Conservation (phyloP, 2,797 vertebrate species). For the Anguilla megastoma region DNA sequence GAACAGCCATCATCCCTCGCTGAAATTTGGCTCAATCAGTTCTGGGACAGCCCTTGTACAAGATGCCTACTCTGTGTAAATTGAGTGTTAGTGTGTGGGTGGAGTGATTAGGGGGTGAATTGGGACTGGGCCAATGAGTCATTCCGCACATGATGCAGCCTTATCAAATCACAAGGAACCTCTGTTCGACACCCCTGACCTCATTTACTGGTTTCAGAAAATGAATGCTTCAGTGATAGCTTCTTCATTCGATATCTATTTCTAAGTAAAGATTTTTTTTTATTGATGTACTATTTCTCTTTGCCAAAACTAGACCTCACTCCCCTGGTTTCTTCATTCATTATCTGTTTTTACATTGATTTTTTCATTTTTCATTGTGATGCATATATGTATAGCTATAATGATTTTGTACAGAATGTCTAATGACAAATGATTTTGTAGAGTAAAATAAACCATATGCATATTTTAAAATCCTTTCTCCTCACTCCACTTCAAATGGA, state of each 20-base stretch:
- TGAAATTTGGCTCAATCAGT: too few relatives aligned
- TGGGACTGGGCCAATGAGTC: neutral
- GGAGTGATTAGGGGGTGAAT: too few relatives aligned
- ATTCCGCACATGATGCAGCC: neutral
- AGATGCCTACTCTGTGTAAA: too few relatives aligned
- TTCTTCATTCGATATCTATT: too few relatives aligned
- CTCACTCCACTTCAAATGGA: neutral
- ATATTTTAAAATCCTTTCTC: neutral
- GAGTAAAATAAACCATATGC: conserved; percentile 15
- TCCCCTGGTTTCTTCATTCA: too few relatives aligned
- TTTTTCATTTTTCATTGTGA: neutral
- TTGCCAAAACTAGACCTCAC: too few relatives aligned
- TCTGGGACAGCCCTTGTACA: too few relatives aligned
- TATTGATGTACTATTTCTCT: neutral
- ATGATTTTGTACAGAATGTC: neutral
- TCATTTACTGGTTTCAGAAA: conserved; percentile 4
- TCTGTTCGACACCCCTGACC: neutral
- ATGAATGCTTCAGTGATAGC: neutral
- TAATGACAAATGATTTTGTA: conserved; percentile 10
- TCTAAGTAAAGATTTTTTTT: neutral
- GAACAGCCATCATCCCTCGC: too few relatives aligned
- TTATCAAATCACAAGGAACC: neutral
- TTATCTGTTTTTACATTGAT: too few relatives aligned
- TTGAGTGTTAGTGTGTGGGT: too few relatives aligned
- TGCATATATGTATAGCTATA: neutral